phyloP scores from a whole-genome alignment of 2,797 vertebrate species.

The Malacoctenus gilli region DNA sequence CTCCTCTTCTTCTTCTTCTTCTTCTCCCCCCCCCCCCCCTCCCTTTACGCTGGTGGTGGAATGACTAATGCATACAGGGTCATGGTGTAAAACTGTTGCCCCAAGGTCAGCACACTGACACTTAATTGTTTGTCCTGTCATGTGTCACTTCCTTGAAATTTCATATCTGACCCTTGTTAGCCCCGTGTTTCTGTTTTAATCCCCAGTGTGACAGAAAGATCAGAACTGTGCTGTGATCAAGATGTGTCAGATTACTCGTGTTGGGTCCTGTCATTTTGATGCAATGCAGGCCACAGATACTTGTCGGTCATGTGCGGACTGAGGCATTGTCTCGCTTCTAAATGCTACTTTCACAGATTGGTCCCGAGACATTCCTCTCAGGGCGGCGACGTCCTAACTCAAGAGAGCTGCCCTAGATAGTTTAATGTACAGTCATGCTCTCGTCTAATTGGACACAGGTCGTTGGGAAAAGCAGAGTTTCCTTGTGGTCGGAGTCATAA shows the following conservation, averaged over 20 bases:
- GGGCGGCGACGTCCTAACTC: slow-evolving; percentile 12
- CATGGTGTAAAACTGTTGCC: slow-evolving; percentile 80
- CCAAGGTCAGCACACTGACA: slow-evolving; percentile 77
- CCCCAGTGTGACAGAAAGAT: slow-evolving; percentile 78
- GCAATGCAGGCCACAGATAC: slow-evolving; percentile 52
- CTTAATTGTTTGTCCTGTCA: slow-evolving; percentile 84
- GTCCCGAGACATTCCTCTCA: slow-evolving; percentile 2
- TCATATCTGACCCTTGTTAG: slow-evolving; percentile 80
- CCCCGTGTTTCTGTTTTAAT: slow-evolving; percentile 78
- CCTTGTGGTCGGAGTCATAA: background rate
- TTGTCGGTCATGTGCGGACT: slow-evolving; percentile 50
- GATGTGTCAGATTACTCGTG: slow-evolving; percentile 81
- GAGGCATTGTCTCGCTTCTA: slow-evolving; percentile 26
- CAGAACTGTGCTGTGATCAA: slow-evolving; percentile 78
- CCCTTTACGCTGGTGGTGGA: slow-evolving; percentile 49
- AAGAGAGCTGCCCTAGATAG: background rate
- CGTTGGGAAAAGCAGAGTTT: slow-evolving; percentile 11
- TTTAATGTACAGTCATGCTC: slow-evolving; percentile 14
- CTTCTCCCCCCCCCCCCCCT: slow-evolving; percentile 7
- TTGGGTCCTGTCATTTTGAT: slow-evolving; percentile 70
- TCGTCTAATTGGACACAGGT: slow-evolving; percentile 8
- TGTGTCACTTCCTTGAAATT: slow-evolving; percentile 82
- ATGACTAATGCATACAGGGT: slow-evolving; percentile 77
- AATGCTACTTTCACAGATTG: slow-evolving; percentile 17
- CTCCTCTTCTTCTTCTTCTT: slow-evolving; percentile 9